A percentile compares a stretch with the other conserved stretches of the same genome.
Evolutionary conservation across 2,888 invertebrate genomes (phyloP).

Genomic region (Sacculina carcini): DNA sequence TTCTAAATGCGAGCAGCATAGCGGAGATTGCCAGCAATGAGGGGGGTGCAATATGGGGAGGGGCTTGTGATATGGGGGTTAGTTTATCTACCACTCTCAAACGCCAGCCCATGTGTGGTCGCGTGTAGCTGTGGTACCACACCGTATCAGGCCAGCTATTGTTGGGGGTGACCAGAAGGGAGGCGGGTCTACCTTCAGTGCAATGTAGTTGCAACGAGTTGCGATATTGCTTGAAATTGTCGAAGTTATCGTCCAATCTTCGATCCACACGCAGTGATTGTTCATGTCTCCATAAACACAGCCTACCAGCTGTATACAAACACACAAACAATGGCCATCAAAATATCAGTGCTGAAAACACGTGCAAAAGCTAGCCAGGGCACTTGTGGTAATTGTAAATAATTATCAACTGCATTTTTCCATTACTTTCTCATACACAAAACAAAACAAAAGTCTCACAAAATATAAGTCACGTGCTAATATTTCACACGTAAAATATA

Average conservation of each 20-base stretch:
- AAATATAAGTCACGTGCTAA: too few relatives aligned
- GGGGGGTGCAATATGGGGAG: background rate
- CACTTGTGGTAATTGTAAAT: too few relatives aligned
- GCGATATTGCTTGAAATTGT: constrained; percentile 57
- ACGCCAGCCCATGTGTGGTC: constrained; percentile 83
- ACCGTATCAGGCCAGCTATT: constrained; percentile 70
- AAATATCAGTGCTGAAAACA: too few relatives aligned
- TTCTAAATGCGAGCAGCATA: too few relatives aligned
- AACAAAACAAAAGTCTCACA: too few relatives aligned
- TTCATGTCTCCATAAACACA: constrained; percentile 42
- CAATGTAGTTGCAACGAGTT: constrained; percentile 43
- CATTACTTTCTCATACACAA: too few relatives aligned
- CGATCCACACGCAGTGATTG: constrained; percentile 34
- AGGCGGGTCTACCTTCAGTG: constrained; percentile 35
- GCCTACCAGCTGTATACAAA: constrained; percentile 38
- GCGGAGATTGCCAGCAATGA: too few relatives aligned
- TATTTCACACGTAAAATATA: too few relatives aligned
- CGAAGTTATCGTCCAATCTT: constrained; percentile 47
- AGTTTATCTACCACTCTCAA: constrained; percentile 51
- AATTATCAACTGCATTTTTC: too few relatives aligned
- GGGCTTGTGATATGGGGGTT: background rate
- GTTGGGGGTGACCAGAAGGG: constrained; percentile 56
- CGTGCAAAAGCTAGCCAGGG: too few relatives aligned
- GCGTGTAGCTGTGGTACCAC: constrained; percentile 78
- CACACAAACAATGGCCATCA: too few relatives aligned